Base-by-base conservation (phyloP, 2,113 vertebrate genomes). In the pig (Sus scrofa) region DNA sequence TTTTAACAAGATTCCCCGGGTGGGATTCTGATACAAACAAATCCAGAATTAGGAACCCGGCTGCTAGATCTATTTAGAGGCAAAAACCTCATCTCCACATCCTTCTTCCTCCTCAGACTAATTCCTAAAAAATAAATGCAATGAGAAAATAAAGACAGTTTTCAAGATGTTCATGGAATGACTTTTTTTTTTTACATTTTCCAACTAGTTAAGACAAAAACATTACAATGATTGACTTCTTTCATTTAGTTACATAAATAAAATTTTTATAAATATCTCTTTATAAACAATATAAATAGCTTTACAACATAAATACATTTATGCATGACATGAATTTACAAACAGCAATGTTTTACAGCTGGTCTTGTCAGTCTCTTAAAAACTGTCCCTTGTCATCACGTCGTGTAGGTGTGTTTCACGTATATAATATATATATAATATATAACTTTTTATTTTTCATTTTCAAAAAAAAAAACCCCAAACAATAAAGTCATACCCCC, bases 221-320 rank as follows among this genome's bases (percentile, higher is more conserved):
- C 98, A 98, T 99, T 98, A 99, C 98, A 99, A 98, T 98, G 98
- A 98, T 98, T 98, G 98, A 98, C 98, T 97, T 97, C 98, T 98
- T 98, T 98, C 99, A 96, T 99, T 99, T 99, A 98, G 98, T 99
- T 99, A 99, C 99, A 99, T 99, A 99, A 99, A 99, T 99, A 99
- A 99, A 98, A 98, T 98, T 98, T 98, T 99, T 99, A 99, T 99
- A 99, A 99, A 99, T 99, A 99, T 99, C 98, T 99, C 98, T 99
- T 99, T 99, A 99, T 99, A 99, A 99, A 99, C 99, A 99, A 99
- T 99, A 99, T 99, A 99, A 99, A 99, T 99, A 99, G 99, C 98
- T 99, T 99, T 99, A 99, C 98, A 99, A 99, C 99, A 99, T 99
- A 99, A 99, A 99, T 99, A 99, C 98, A 99, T 99, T 98, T 98